Percentiles rank a stretch among this genome's conserved stretches.
Evolutionary conservation across 2,888 invertebrate species (phyloP).

Genomic region (Micoletzkya japonica): DNA sequence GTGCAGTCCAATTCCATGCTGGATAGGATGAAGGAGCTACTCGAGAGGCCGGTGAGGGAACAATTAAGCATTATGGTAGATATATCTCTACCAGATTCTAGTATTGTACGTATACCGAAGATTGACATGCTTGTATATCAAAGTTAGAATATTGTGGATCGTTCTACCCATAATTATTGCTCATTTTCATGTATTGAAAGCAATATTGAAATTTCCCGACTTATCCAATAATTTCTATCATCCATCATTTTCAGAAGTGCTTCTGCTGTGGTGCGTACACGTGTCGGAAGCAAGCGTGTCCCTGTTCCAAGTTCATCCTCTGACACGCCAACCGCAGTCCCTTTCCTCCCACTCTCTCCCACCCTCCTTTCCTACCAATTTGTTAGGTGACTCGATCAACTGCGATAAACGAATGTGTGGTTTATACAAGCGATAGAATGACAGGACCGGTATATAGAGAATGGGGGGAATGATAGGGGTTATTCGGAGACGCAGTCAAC

Average conservation of each 20-base stretch:
- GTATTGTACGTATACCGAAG: too few relatives aligned
- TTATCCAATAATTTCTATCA: too few relatives aligned
- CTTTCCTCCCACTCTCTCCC: too few relatives aligned
- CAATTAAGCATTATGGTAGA: too few relatives aligned
- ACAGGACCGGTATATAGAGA: neutral
- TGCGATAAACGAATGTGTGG: neutral
- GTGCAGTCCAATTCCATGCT: neutral
- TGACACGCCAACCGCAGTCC: neutral
- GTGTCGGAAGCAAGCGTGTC: neutral
- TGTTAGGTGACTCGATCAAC: neutral
- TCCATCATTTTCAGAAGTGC: too few relatives aligned
- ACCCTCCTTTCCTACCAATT: neutral
- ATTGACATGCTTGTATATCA: too few relatives aligned
- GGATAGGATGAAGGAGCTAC: neutral
- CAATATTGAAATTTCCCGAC: too few relatives aligned
- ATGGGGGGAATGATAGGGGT: neutral
- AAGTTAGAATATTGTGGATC: too few relatives aligned
- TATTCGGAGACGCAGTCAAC: slow-evolving; percentile 25
- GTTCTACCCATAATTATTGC: too few relatives aligned
- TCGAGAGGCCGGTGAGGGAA: too few relatives aligned
- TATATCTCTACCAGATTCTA: too few relatives aligned
- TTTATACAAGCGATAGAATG: neutral
- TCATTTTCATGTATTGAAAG: too few relatives aligned
- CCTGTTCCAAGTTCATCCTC: neutral
- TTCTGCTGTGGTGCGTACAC: neutral